Percentiles rank a stretch among this genome's conserved stretches.
Conservation (phyloP, 2,113 vertebrate species). For the Cathartes aura region DNA sequence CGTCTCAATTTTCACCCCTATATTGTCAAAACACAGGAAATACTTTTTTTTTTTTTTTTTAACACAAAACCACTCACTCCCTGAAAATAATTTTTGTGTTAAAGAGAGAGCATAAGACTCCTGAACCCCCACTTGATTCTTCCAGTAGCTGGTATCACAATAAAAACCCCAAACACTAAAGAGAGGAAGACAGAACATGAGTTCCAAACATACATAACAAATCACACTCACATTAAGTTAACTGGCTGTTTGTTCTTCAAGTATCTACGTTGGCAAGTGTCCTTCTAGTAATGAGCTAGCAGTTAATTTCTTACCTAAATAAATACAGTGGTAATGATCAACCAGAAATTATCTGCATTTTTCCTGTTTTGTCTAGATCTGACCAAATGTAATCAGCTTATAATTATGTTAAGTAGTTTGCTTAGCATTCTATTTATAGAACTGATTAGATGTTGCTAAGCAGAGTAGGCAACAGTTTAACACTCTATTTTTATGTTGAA, state of each 20-base stretch:
- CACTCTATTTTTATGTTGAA: background rate
- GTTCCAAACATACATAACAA: background rate
- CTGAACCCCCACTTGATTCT: background rate
- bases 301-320: slow-evolving; percentile 36
- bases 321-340: slow-evolving; percentile 11
- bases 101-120: background rate
- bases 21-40: background rate
- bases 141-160: background rate
- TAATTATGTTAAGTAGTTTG: slow-evolving; percentile 33
- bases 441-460: slow-evolving; percentile 16
- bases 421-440: slow-evolving; percentile 54
- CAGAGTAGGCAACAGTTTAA: background rate
- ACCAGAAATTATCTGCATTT: slow-evolving; percentile 39
- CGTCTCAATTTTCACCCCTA: background rate
- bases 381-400: slow-evolving; percentile 47
- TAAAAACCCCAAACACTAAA: background rate
- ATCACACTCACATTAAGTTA: background rate
- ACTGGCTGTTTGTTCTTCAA: background rate
- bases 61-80: background rate
- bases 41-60: background rate
- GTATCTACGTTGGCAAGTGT: background rate
- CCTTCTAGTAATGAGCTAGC: background rate
- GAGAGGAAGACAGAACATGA: background rate
- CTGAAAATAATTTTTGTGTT: background rate
- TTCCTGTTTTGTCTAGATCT: slow-evolving; percentile 45